A percentile compares a stretch with the other conserved stretches of the same genome.
Conservation (phyloP, 92 coral and sea anemone genomes). For the Umimayanthus kanabou region DNA sequence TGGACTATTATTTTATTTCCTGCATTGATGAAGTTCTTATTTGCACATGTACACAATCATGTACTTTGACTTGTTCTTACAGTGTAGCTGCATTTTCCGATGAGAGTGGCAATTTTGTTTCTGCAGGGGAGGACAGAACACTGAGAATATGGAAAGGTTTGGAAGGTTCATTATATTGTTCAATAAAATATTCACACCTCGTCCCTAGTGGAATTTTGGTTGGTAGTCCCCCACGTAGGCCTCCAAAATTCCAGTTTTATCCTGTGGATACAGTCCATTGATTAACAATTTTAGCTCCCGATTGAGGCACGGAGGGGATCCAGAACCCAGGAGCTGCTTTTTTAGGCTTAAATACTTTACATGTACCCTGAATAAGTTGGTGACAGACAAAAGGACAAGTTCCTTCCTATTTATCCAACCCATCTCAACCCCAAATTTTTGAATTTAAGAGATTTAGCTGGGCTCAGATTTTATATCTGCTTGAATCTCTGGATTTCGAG, state of each 20-base stretch:
- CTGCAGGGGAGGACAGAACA: slow-evolving; percentile 92
- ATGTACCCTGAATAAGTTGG: too few relatives aligned
- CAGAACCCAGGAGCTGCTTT: too few relatives aligned
- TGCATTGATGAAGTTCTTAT: neutral
- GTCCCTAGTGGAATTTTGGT: too few relatives aligned
- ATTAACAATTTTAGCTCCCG: neutral
- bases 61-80: neutral
- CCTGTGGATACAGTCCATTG: neutral
- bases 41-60: too few relatives aligned
- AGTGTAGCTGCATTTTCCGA: slow-evolving; percentile 79
- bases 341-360: too few relatives aligned
- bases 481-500: neutral
- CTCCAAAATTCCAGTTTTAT: neutral
- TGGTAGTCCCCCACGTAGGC: neutral
- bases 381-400: too few relatives aligned
- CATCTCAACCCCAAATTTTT: too few relatives aligned
- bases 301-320: neutral
- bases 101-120: slow-evolving; percentile 80
- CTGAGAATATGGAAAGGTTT: slow-evolving; percentile 95
- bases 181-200: neutral
- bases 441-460: too few relatives aligned
- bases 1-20: too few relatives aligned
- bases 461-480: neutral
- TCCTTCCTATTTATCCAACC: too few relatives aligned
- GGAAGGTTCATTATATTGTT: neutral